Conservation (phyloP, 2,888 invertebrate species). For the Drosophila mulleri region DNA sequence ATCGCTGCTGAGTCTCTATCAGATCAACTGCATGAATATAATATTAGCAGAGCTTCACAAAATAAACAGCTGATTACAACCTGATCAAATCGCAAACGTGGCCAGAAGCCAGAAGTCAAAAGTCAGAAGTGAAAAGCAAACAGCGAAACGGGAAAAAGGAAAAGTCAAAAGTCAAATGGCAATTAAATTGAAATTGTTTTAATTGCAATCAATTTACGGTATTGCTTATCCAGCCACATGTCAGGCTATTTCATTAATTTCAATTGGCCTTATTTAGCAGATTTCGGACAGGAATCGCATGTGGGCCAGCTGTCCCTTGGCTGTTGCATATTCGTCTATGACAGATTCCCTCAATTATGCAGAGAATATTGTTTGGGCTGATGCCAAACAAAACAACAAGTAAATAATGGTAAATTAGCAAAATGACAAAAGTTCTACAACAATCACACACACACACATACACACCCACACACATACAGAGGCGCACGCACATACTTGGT, state of each 20-base stretch:
- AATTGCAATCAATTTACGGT: constrained; percentile 41
- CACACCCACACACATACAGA: too few relatives aligned
- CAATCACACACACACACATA: constrained; percentile 38
- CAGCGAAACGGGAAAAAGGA: not conserved
- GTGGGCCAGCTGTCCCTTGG: not conserved
- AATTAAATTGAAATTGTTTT: constrained; percentile 52
- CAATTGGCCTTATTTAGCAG: not conserved
- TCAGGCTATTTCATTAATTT: constrained; percentile 20
- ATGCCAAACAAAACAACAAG: constrained; percentile 62
- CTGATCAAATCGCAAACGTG: constrained; percentile 37
- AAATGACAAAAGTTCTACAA: constrained; percentile 68
- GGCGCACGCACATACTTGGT: not conserved
- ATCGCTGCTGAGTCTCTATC: constrained; percentile 31
- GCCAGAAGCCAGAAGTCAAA: constrained; percentile 13
- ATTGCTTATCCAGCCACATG: constrained; percentile 16
- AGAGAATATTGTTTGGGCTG: constrained; percentile 37
- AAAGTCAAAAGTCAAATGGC: constrained; percentile 29
- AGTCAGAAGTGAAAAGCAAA: constrained; percentile 14
- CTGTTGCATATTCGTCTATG: constrained; percentile 21
- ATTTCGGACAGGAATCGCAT: not conserved
- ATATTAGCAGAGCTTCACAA: constrained; percentile 49
- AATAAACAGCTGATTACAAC: constrained; percentile 55
- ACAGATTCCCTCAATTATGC: constrained; percentile 32
- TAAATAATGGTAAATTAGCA: constrained; percentile 73
- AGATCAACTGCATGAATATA: constrained; percentile 53